Conservation (phyloP, 2,113 vertebrate genomes). For the Deroptyus accipitrinus region DNA sequence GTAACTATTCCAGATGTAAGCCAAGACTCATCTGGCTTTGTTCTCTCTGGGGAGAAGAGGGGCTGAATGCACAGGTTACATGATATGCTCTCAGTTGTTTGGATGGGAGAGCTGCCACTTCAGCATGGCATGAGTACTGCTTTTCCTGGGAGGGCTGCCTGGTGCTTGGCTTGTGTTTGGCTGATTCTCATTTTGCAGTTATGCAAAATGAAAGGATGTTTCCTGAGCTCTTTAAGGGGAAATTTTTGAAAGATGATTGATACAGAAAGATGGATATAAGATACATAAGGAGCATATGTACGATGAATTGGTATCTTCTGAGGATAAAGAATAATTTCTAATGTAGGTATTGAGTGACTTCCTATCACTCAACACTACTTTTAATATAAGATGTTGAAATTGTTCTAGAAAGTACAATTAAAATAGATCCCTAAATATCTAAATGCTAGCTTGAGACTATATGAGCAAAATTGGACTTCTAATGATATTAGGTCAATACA, state of each 20-base stretch:
- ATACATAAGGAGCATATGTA: background rate
- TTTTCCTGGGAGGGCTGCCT: background rate
- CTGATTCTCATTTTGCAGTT: background rate
- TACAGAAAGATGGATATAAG: background rate
- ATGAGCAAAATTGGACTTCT: slow-evolving; percentile 44
- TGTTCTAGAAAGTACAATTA: background rate
- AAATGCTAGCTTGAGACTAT: background rate
- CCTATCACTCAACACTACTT: background rate
- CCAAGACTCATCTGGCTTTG: background rate
- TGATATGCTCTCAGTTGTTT: background rate
- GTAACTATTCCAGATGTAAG: background rate
- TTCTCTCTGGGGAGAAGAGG: background rate
- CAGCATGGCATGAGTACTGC: background rate
- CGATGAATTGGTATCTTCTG: background rate
- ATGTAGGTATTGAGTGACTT: background rate
- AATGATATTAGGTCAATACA: slow-evolving; percentile 19
- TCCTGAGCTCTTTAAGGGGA: background rate
- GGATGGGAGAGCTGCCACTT: background rate
- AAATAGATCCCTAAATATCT: background rate
- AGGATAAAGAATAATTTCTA: background rate
- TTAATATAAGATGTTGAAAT: background rate
- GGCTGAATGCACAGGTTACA: background rate
- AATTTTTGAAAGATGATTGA: background rate
- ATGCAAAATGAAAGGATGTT: background rate
- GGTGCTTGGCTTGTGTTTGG: background rate